Percentiles rank a stretch among this genome's conserved stretches.
Conservation (phyloP, 2,797 vertebrate species). For the Danio albolineatus region DNA sequence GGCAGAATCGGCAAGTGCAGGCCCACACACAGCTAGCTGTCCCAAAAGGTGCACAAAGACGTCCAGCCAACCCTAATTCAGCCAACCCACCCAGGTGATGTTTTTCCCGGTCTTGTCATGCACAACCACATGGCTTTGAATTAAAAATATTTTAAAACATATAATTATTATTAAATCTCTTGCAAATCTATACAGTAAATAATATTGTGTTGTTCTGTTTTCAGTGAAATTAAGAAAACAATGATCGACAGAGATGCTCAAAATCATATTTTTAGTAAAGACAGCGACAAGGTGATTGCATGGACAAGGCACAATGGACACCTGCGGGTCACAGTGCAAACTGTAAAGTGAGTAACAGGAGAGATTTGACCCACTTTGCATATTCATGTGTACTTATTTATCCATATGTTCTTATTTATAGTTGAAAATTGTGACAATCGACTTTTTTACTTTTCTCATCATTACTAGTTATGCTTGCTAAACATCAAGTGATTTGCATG, state of each 20-base stretch:
- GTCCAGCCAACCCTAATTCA: constrained; percentile 20
- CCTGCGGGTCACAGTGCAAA: constrained; percentile 38
- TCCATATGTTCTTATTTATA: no score
- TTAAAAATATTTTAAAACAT: no score
- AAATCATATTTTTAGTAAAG: constrained; percentile 39
- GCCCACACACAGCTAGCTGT: neutral
- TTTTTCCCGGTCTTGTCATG: neutral
- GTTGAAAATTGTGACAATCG: no score
- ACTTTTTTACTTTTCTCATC: no score
- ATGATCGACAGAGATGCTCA: constrained; percentile 38
- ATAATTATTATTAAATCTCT: neutral
- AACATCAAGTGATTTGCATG: no score
- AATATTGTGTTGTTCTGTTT: neutral
- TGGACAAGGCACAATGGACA: constrained; percentile 56
- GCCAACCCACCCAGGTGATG: constrained; percentile 46
- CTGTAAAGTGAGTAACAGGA: constrained; percentile 50
- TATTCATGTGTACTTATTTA: neutral
- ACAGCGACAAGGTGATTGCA: constrained; percentile 47
- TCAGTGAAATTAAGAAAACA: constrained; percentile 30
- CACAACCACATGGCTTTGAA: no score
- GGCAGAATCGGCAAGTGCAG: constrained; percentile 19
- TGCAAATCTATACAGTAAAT: neutral
- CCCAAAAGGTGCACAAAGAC: neutral
- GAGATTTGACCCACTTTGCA: no score
- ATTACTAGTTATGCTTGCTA: no score